Base-by-base conservation (phyloP, 2,888 invertebrate species). In the Drosophila histrio region DNA sequence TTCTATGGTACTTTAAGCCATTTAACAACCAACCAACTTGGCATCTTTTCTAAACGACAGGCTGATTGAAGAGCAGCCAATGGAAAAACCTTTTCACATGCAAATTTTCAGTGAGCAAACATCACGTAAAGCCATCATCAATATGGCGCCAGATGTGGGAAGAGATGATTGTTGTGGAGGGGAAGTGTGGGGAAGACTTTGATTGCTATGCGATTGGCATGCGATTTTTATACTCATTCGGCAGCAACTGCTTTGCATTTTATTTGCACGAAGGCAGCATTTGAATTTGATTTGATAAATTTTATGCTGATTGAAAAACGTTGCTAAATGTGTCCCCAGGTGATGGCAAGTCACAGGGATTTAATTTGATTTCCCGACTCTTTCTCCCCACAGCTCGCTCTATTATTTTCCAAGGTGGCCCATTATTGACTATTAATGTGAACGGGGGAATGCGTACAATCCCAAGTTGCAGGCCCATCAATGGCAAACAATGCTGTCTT, bases 221-320 rank as follows among this genome's bases (percentile, higher is more conserved):
- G 66, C 69, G 84, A 87, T 84, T 82, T 83, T 86, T 77, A 77
- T 79, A 60, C 66, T 54, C 38, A 32, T 62, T 65, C 9, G 36
- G 7, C 41, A 49, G 46, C 79, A 56, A 50, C 62, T 58, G 64
- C 46, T 83, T 83, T 87, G 82, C 82, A 83, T 83, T 83, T 81
- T 52, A 75, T 63, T 75, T 65, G 71, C 77, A 72, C 74, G 68
- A 52, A 26, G 41, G 28, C 41, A 58, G 58, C 73, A 78, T 80
- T 83, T 72, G 87, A 80, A 77, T 87, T 85, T 87, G 86, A 85
- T 84, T 84, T 85, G 84, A 85, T 87, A 85, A 79, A 85, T 85
- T 85, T 85, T 85, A 85, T 85, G 84, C 83, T 85, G 84, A 85
- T 87, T 85, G 84, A 72, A 85, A 85, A 83, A 87, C 61, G 85